These are phyloP conservation scores for rabbit (Oryctolagus cuniculus) DNA, from an alignment of 2,113 vertebrate species.

Conservation along the genomic window DNA sequence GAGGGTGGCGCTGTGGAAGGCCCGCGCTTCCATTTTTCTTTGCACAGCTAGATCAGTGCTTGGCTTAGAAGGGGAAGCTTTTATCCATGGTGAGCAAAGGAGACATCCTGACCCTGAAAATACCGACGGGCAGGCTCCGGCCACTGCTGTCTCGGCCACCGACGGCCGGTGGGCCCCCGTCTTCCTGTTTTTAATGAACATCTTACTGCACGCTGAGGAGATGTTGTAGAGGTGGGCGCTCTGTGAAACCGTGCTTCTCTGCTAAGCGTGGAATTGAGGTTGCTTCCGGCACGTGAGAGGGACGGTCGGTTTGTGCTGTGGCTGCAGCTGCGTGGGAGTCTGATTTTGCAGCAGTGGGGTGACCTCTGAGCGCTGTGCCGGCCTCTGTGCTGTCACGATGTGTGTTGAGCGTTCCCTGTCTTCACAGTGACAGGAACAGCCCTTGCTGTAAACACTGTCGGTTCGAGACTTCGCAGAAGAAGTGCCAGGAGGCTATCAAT, in stretches of 20 bases:
- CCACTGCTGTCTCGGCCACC: not conserved
- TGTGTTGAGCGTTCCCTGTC: not conserved
- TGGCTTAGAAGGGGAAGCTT: rapidly evolving
- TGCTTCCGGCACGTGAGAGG: rapidly evolving
- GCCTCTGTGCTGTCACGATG: not conserved
- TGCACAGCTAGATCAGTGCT: not conserved
- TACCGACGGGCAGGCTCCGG: not conserved
- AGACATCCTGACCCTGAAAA: too few species aligned
- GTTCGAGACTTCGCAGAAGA: constrained; percentile 91
- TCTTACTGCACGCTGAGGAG: not conserved
- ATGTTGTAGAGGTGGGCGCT: not conserved
- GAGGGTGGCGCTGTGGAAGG: not conserved
- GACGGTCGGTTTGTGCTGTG: not conserved
- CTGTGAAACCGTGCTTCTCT: not conserved
- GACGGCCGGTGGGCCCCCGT: not conserved
- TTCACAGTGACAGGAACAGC: constrained; percentile 95
- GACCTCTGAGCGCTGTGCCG: rapidly evolving
- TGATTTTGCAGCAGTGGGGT: rapidly evolving
- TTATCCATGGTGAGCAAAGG: not conserved
- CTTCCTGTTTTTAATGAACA: not conserved
- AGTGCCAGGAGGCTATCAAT: constrained; percentile 96
- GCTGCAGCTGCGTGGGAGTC: too few species aligned
- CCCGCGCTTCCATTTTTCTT: not conserved
- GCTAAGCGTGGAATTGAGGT: not conserved
- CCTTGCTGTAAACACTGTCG: constrained; percentile 95